A percentile compares a stretch with the other conserved stretches of the same genome.
phyloP scores from a whole-genome alignment of 2,797 vertebrate genomes.

The Streptopelia turtur region DNA sequence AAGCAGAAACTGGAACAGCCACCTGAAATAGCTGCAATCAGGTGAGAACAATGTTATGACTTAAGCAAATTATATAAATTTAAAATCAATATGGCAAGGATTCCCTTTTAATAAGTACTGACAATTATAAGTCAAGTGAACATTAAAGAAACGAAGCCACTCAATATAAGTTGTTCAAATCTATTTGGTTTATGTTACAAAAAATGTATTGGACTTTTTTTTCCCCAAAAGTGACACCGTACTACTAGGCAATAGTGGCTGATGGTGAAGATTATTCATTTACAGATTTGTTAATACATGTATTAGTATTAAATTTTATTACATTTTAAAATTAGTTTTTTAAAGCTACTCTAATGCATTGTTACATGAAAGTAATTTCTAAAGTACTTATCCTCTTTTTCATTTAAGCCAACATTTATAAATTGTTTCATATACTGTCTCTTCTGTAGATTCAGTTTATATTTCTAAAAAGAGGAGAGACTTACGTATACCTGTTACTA shows the following conservation, averaged over 20 bases:
- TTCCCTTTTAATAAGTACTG: neutral
- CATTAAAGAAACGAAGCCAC: neutral
- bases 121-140: neutral
- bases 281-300: neutral
- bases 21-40: neutral
- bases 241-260: neutral
- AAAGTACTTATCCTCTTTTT: neutral
- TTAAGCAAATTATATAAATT: neutral
- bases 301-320: neutral
- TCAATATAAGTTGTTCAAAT: neutral
- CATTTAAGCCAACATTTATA: neutral
- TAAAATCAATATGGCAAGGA: neutral
- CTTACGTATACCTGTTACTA: neutral
- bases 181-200: neutral
- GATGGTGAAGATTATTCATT: neutral
- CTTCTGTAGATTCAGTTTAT: neutral
- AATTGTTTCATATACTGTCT: neutral
- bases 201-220: neutral
- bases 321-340: neutral
- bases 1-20: slow-evolving; percentile 16
- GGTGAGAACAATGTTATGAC: neutral
- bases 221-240: accelerated
- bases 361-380: neutral
- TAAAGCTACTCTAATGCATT: neutral
- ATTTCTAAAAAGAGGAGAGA: neutral